These are phyloP conservation scores for Serranus cabrilla DNA, from an alignment of 2,797 vertebrate genomes.

Conservation along the genomic window DNA sequence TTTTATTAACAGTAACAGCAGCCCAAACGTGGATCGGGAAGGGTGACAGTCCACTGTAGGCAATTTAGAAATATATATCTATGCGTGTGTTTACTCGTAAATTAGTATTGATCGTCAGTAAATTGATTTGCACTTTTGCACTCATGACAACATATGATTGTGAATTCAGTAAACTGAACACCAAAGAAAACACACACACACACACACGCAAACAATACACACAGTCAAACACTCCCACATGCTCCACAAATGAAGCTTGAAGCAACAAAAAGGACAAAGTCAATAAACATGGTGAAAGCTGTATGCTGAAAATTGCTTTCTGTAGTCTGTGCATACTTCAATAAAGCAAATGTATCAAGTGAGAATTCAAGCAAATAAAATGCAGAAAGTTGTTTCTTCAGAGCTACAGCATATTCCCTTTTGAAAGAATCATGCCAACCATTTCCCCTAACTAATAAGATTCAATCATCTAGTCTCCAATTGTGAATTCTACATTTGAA, in stretches of 20 bases:
- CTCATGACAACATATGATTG: constrained; percentile 34
- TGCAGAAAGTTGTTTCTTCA: constrained; percentile 23
- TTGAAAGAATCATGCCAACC: constrained; percentile 4
- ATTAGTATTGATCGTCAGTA: constrained; percentile 51
- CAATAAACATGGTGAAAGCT: constrained; percentile 50
- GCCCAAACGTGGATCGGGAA: too few species aligned
- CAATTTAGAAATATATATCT: not conserved
- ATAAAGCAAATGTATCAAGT: constrained; percentile 22
- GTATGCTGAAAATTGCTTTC: constrained; percentile 30
- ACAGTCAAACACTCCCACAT: not conserved
- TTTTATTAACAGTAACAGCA: too few species aligned
- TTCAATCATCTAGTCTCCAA: constrained; percentile 6
- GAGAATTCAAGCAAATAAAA: constrained; percentile 34
- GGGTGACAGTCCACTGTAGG: too few species aligned
- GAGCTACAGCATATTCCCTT: constrained; percentile 18
- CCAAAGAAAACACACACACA: not conserved
- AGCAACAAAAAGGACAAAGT: constrained; percentile 16
- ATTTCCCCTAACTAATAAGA: constrained; percentile 11
- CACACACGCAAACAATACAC: not conserved
- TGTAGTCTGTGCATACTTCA: constrained; percentile 14
- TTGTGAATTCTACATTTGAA: constrained; percentile 27
- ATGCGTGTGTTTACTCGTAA: not conserved
- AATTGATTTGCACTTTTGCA: constrained; percentile 55
- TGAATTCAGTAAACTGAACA: constrained; percentile 13
- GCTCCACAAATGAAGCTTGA: constrained; percentile 18